Conservation (phyloP, 64 coral and sea anemone genomes). For the Hydrozoanthus tunicans region DNA sequence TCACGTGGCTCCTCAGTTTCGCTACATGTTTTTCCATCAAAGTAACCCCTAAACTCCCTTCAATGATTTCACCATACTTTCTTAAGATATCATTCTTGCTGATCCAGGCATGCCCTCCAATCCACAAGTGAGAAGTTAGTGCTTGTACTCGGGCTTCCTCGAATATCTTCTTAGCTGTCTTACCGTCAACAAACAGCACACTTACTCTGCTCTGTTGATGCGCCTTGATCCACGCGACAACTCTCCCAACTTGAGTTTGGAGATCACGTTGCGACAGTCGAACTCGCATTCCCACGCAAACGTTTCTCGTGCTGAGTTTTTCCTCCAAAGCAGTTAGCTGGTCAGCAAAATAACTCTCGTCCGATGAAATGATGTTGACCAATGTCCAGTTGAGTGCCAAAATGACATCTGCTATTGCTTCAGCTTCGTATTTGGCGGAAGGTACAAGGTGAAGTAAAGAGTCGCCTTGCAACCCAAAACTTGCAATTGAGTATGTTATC, state of each 20-base stretch:
- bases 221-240: constrained; percentile 22
- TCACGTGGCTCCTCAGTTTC: constrained; percentile 2
- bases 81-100: not conserved
- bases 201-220: constrained; percentile 33
- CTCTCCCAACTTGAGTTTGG: not conserved
- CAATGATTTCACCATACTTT: constrained; percentile 29
- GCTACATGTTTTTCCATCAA: not conserved
- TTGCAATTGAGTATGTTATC: constrained; percentile 39
- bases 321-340: constrained; percentile 35
- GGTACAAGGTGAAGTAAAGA: constrained; percentile 36
- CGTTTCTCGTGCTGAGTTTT: constrained; percentile 45
- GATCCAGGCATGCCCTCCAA: constrained; percentile 46
- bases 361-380: constrained; percentile 64
- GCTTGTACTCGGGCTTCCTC: constrained; percentile 55
- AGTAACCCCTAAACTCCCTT: constrained; percentile 55
- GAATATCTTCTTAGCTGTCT: constrained; percentile 33
- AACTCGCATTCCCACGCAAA: constrained; percentile 50
- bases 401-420: constrained; percentile 42
- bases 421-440: constrained; percentile 43
- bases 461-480: constrained; percentile 25
- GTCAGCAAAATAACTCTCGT: constrained; percentile 7
- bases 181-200: constrained; percentile 32
- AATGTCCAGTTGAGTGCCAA: constrained; percentile 57
- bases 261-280: not conserved
- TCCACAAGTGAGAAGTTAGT: constrained; percentile 62